Conservation (phyloP, 2,797 vertebrate genomes). For the Iguana delicatissima region DNA sequence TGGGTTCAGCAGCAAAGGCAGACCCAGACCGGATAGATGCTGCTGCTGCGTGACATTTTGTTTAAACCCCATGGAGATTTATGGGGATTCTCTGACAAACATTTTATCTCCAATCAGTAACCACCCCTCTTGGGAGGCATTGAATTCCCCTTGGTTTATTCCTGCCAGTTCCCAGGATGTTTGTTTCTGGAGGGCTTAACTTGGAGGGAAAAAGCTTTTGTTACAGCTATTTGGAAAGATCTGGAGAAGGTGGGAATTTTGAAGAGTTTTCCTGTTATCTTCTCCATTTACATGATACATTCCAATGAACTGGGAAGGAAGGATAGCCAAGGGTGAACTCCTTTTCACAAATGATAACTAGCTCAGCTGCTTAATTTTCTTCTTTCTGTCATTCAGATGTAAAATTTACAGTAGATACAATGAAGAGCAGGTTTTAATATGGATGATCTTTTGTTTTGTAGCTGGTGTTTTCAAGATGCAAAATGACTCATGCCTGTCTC, state of each 20-base stretch:
- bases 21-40: conserved; percentile 55
- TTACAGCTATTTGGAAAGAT: conserved; percentile 32
- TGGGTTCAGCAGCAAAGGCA: conserved; percentile 29
- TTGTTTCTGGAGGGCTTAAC: conserved; percentile 50
- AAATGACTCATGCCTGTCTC: background rate
- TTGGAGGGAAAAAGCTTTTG: background rate
- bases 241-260: conserved; percentile 30
- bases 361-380: background rate
- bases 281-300: conserved; percentile 29
- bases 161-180: conserved; percentile 56
- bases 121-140: conserved; percentile 36
- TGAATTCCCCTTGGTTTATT: conserved; percentile 63
- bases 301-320: background rate
- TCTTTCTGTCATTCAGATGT: background rate
- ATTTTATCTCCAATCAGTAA: conserved; percentile 70
- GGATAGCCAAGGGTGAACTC: background rate
- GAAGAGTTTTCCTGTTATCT: conserved; percentile 15
- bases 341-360: background rate
- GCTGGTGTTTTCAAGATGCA: background rate
- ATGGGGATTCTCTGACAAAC: conserved; percentile 68
- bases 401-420: background rate
- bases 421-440: background rate
- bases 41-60: conserved; percentile 59
- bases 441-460: background rate
- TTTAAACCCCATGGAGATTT: conserved; percentile 73